Evolutionary conservation across 1,140 invertebrate species (phyloP).

Genomic region (Platorchestia sp.): DNA sequence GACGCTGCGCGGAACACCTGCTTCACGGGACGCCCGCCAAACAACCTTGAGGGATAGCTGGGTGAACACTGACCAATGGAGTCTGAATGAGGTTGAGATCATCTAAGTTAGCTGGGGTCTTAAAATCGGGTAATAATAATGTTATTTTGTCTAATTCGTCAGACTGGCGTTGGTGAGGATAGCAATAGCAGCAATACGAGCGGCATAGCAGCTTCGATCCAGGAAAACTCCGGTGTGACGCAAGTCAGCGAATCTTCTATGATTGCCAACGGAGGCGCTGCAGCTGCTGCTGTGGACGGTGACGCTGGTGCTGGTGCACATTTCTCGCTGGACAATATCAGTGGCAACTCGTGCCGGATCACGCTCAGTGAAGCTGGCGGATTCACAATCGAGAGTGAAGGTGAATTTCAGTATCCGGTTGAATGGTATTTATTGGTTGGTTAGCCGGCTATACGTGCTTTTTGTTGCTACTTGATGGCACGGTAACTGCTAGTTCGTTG

Average conservation of each 20-base stretch:
- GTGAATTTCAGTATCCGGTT: not conserved
- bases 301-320: not conserved
- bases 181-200: not conserved
- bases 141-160: not conserved
- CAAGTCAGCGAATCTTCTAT: not conserved
- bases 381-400: slow-evolving; percentile 21
- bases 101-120: no score
- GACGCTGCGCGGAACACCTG: no score
- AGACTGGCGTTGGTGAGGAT: not conserved
- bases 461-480: no score
- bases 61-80: no score
- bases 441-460: no score
- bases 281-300: not conserved
- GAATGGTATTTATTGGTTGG: not conserved
- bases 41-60: no score
- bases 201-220: not conserved
- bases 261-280: not conserved
- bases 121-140: no score
- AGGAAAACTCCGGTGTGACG: not conserved
- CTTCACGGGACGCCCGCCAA: no score
- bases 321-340: not conserved
- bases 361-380: slow-evolving; percentile 8
- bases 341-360: slow-evolving; percentile 21
- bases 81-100: no score
- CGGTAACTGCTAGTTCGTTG: no score